phyloP scores from a whole-genome alignment of 2,888 invertebrate species.

The Clitarchus hookeri region DNA sequence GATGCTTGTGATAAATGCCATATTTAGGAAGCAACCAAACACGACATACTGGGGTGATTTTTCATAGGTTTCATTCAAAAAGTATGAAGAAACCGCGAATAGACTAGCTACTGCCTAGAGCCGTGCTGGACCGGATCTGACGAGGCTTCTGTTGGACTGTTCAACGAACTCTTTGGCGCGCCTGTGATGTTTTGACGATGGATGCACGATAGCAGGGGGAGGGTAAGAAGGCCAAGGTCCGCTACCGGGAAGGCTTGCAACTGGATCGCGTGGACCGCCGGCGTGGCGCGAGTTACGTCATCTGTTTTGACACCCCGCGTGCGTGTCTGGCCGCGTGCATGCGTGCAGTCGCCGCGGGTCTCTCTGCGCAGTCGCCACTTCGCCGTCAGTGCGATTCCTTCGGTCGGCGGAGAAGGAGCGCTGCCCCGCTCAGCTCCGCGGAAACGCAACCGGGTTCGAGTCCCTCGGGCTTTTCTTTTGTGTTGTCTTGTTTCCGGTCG shows the following conservation, averaged over 20 bases:
- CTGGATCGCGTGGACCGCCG: background rate
- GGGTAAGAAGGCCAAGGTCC: background rate
- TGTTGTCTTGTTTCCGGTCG: too few relatives aligned
- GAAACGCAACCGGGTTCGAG: background rate
- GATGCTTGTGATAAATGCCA: too few relatives aligned
- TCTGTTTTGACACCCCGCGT: background rate
- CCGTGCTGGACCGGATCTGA: too few relatives aligned
- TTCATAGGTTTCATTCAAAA: too few relatives aligned
- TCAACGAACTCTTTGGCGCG: too few relatives aligned
- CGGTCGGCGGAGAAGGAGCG: background rate
- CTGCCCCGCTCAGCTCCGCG: background rate
- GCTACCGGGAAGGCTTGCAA: slow-evolving; percentile 9
- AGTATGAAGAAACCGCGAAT: too few relatives aligned
- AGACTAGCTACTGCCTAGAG: too few relatives aligned
- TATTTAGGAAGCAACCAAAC: too few relatives aligned
- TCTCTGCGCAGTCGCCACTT: background rate
- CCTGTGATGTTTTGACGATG: too few relatives aligned
- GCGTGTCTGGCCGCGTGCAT: background rate
- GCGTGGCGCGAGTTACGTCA: background rate
- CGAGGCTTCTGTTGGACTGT: too few relatives aligned
- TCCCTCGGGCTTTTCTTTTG: too few relatives aligned
- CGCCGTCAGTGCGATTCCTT: background rate
- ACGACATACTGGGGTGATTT: too few relatives aligned
- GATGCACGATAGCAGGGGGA: background rate
- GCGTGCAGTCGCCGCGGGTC: background rate